Base-by-base conservation (phyloP, 2,888 invertebrate genomes). In the Eueremaeus valkanovi region DNA sequence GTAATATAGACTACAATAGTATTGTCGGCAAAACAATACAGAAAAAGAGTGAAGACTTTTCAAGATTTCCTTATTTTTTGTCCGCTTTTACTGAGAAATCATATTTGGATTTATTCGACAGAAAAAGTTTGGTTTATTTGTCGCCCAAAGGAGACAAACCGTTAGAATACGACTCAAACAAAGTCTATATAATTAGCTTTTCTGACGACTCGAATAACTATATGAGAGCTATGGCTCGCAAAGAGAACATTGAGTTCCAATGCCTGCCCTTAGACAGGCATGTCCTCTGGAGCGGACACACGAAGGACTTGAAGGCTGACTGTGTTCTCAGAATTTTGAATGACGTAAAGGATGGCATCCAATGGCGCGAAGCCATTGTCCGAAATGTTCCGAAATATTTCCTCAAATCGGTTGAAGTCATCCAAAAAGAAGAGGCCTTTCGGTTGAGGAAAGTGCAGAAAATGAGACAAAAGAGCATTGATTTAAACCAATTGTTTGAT, bases 71-170 rank as follows among this genome's bases (percentile, higher is more conserved):
- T 1, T 18, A 63, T 18, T 63, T 63, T 33, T 63, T 63, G 63
- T 63, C 63, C n/a, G 33, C 29, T 9, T 68, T 40, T 40, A 68
- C 24, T 11, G 11, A n/a, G 13, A 68, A 68, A 21, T 68, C 68
- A 42, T 68, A 68, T 68, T 68, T 68, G 42, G 68, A 68, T 40
- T 21, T 68, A 24, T 68, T 68, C 24, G 42, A 68, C 13, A 11
- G 16, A 24, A 36, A 42, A 68, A 42, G 5, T 42, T 36, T 68
- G 13, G 42, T 68, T 40, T 68, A 68, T 68, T 42, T 68, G 33
- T 40, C 68, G 11, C 27, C 42, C 1, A 68, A 42, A 40, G 68
- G 42, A 1, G 68, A 68, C 3, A 36, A 68, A 42, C 42, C n/a
- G 8, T 42, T 68, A 24, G 68, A 68, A 13, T 68, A 42, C n/a